Evolutionary conservation across 2,888 invertebrate genomes (phyloP).

Genomic region (Eurois occulta): DNA sequence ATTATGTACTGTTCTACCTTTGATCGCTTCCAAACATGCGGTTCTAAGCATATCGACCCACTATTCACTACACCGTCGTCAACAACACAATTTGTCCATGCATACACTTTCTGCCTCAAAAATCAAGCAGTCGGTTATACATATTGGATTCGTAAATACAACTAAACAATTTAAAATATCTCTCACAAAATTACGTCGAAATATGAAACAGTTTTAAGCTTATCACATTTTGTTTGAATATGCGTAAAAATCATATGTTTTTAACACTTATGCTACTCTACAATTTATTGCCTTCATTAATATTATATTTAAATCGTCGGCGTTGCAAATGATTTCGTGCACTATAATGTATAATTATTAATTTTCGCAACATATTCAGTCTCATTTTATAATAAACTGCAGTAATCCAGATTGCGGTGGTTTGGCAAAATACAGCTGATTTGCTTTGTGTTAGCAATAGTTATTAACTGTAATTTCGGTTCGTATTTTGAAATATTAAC

Average conservation of each 20-base stretch:
- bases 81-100: background rate
- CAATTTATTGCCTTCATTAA: conserved; percentile 45
- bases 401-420: conserved; percentile 37
- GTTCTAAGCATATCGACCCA: background rate
- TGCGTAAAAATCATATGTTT: conserved; percentile 37
- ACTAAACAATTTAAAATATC: background rate
- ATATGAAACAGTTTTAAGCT: background rate
- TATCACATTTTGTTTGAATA: background rate
- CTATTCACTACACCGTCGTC: background rate
- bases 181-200: background rate
- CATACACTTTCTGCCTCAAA: conserved; percentile 10
- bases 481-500: conserved; percentile 30
- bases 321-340: conserved; percentile 32
- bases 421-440: conserved; percentile 41
- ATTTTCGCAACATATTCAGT: conserved; percentile 26
- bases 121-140: conserved; percentile 8
- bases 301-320: conserved; percentile 39
- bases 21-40: conserved; percentile 13
- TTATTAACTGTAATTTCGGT: conserved; percentile 1
- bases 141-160: conserved; percentile 14
- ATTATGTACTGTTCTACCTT: background rate
- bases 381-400: conserved; percentile 42
- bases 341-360: conserved; percentile 24
- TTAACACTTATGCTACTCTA: conserved; percentile 40
- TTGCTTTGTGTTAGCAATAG: conserved; percentile 8